Conservation (phyloP, 2,113 vertebrate species). For the Pangasianodon gigas region DNA sequence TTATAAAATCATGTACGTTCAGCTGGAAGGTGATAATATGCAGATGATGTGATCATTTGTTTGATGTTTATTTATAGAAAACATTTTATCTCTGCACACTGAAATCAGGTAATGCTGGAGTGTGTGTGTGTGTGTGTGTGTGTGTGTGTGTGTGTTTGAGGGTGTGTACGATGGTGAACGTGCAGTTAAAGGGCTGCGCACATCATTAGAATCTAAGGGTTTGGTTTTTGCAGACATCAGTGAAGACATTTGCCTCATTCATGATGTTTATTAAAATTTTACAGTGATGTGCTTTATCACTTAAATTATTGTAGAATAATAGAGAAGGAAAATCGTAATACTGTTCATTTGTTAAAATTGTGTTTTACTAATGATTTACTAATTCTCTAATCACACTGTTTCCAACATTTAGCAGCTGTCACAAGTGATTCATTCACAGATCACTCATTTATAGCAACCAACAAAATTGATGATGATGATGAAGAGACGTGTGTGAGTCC, state of each 20-base stretch:
- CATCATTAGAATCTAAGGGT: background rate
- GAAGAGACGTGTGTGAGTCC: constrained; percentile 78
- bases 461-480: constrained; percentile 73
- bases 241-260: background rate
- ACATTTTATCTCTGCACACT: background rate
- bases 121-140: background rate
- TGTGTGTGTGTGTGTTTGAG: too few species aligned
- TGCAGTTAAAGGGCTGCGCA: background rate
- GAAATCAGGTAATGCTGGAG: background rate
- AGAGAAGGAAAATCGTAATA: too few species aligned
- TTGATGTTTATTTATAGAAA: background rate
- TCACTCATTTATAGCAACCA: background rate
- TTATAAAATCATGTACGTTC: background rate
- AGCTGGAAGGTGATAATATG: too few species aligned
- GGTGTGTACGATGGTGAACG: background rate
- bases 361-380: background rate
- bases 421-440: background rate
- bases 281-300: too few species aligned
- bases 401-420: background rate
- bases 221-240: background rate
- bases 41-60: background rate
- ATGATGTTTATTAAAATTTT: background rate
- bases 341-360: too few species aligned
- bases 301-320: background rate
- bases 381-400: background rate